Conservation (phyloP, 2,113 vertebrate species). For the Lota lota region DNA sequence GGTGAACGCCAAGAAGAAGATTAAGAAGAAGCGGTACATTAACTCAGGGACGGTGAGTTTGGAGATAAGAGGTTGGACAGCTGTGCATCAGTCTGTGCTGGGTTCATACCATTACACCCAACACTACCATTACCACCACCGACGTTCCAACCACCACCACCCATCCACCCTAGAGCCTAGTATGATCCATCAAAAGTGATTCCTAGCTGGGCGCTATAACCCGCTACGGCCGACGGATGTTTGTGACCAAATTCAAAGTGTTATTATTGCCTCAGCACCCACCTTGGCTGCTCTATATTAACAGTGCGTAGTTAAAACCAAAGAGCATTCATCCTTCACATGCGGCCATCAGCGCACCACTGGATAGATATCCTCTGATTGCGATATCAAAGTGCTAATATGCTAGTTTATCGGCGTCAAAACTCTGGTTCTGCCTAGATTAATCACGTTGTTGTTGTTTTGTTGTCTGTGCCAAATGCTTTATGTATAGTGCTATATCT, state of each 20-base stretch:
- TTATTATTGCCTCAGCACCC: slow-evolving; percentile 20
- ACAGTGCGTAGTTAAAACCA: slow-evolving; percentile 57
- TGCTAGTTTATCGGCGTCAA: not conserved
- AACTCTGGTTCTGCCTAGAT: slow-evolving; percentile 26
- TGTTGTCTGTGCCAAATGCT: slow-evolving; percentile 18
- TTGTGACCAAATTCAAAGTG: slow-evolving; percentile 24
- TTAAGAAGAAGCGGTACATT: slow-evolving; percentile 94
- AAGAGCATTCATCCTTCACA: slow-evolving; percentile 51
- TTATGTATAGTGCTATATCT: slow-evolving; percentile 20
- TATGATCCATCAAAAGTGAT: slow-evolving; percentile 10
- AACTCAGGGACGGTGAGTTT: slow-evolving; percentile 91
- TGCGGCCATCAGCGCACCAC: slow-evolving; percentile 24
- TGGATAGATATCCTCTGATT: slow-evolving; percentile 27
- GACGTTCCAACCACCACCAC: slow-evolving; percentile 9
- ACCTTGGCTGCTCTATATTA: slow-evolving; percentile 27
- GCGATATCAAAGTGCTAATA: slow-evolving; percentile 53
- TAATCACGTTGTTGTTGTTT: slow-evolving; percentile 44
- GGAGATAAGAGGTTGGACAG: slow-evolving; percentile 19
- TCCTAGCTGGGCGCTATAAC: slow-evolving; percentile 4
- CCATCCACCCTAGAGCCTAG: not conserved
- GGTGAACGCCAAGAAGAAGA: slow-evolving; percentile 92
- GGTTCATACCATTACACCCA: not conserved
- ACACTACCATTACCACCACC: not conserved
- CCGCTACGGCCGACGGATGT: slow-evolving; percentile 21
- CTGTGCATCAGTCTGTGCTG: not conserved